Conservation (phyloP, 2,888 invertebrate species). For the Ptychoptera contaminata region DNA sequence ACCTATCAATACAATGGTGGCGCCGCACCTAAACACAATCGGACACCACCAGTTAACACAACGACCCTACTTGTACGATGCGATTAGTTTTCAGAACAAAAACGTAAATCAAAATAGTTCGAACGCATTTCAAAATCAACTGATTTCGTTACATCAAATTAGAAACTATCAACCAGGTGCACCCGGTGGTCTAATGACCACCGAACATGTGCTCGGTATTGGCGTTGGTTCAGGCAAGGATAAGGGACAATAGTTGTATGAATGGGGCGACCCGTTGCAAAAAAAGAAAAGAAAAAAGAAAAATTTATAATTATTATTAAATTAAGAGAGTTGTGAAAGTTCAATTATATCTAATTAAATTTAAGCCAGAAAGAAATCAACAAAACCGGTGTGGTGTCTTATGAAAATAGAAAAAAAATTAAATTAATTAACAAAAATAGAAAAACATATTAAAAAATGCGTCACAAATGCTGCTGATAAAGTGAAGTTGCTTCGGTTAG, state of each 20-base stretch:
- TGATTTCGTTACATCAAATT: constrained; percentile 91
- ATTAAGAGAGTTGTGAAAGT: too few relatives aligned
- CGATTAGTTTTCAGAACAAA: constrained; percentile 75
- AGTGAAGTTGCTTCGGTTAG: too few relatives aligned
- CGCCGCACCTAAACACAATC: constrained; percentile 56
- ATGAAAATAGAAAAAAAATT: too few relatives aligned
- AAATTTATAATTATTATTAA: too few relatives aligned
- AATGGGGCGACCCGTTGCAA: too few relatives aligned
- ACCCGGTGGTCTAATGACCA: constrained; percentile 50
- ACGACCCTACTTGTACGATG: constrained; percentile 82
- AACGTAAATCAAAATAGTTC: constrained; percentile 47
- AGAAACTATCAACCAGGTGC: constrained; percentile 79
- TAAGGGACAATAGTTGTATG: constrained; percentile 8
- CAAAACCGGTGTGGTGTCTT: too few relatives aligned
- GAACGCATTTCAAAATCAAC: constrained; percentile 73
- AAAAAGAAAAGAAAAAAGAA: too few relatives aligned
- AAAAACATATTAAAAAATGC: too few relatives aligned
- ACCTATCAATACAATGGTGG: constrained; percentile 82
- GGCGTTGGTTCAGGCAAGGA: constrained; percentile 27
- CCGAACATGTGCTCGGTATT: constrained; percentile 44
- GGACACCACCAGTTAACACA: constrained; percentile 54
- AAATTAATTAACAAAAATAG: too few relatives aligned
- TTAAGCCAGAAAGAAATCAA: too few relatives aligned
- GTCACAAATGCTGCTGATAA: too few relatives aligned
- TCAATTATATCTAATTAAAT: too few relatives aligned